Evolutionary conservation across 2,113 vertebrate genomes (phyloP).

Genomic region (Climacteris rufus): DNA sequence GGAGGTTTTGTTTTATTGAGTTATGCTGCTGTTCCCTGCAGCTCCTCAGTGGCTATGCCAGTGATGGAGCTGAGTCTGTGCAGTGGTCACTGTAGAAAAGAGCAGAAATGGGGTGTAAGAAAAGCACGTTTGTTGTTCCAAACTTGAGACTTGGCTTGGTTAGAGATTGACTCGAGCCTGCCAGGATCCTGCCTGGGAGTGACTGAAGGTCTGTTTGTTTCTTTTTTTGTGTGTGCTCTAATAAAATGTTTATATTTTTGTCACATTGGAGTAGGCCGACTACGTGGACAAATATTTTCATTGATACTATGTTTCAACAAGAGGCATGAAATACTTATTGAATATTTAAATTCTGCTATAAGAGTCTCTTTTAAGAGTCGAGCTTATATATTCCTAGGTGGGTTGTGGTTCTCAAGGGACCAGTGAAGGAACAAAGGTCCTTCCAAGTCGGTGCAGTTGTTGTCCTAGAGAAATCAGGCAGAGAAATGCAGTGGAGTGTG

Average conservation of each 20-base stretch:
- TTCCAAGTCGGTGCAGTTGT: not conserved
- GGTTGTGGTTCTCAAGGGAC: not conserved
- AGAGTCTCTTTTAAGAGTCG: not conserved
- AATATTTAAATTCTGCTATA: not conserved
- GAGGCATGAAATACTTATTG: not conserved
- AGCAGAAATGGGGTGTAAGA: not conserved
- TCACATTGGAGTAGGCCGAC: not conserved
- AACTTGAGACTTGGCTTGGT: not conserved
- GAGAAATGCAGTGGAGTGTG: not conserved
- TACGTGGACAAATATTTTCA: not conserved
- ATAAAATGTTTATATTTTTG: not conserved
- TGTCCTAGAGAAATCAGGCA: not conserved
- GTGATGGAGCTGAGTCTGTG: not conserved
- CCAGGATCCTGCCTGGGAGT: not conserved
- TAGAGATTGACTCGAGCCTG: not conserved
- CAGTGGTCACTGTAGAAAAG: not conserved
- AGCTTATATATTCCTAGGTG: not conserved
- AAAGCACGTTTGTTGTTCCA: not conserved
- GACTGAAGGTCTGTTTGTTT: not conserved
- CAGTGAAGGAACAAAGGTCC: not conserved
- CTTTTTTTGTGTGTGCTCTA: not conserved
- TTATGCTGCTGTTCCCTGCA: not conserved
- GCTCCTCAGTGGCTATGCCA: not conserved
- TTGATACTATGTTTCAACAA: not conserved
- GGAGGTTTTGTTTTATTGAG: not conserved